A percentile compares a stretch with the other conserved stretches of the same genome.
These are phyloP conservation scores for Gymnoscelis rufifasciata DNA, from an alignment of 2,888 invertebrate genomes.

Conservation along the genomic window DNA sequence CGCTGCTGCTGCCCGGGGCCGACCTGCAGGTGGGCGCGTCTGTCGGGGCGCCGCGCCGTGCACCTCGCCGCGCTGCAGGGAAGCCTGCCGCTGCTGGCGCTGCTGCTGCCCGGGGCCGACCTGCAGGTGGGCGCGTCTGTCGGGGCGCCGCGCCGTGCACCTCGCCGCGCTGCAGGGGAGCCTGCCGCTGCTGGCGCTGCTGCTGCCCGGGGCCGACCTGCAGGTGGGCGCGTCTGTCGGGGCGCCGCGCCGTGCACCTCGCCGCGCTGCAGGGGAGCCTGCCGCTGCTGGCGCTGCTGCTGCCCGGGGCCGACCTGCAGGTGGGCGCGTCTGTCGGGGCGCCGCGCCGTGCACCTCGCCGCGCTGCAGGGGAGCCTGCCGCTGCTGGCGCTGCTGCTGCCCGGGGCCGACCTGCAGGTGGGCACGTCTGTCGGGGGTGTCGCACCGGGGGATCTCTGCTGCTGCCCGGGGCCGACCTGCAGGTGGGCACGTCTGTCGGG, in stretches of 20 bases:
- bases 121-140: too few relatives aligned
- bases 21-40: constrained; percentile 58
- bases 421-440: too few relatives aligned
- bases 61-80: constrained; percentile 66
- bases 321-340: too few relatives aligned
- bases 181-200: constrained; percentile 50
- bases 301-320: constrained; percentile 65
- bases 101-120: constrained; percentile 68
- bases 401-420: constrained; percentile 65
- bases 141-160: too few relatives aligned
- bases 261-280: constrained; percentile 55
- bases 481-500: constrained; percentile 46
- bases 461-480: constrained; percentile 70
- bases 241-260: too few relatives aligned
- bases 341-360: too few relatives aligned
- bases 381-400: constrained; percentile 59
- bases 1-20: constrained; percentile 67
- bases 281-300: constrained; percentile 54
- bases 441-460: too few relatives aligned
- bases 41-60: too few relatives aligned
- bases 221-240: too few relatives aligned
- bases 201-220: constrained; percentile 67
- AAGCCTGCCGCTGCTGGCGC: constrained; percentile 47
- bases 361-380: constrained; percentile 47
- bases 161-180: constrained; percentile 58